phyloP scores from a whole-genome alignment of 2,113 vertebrate genomes.

The Toxotes chatareus region DNA sequence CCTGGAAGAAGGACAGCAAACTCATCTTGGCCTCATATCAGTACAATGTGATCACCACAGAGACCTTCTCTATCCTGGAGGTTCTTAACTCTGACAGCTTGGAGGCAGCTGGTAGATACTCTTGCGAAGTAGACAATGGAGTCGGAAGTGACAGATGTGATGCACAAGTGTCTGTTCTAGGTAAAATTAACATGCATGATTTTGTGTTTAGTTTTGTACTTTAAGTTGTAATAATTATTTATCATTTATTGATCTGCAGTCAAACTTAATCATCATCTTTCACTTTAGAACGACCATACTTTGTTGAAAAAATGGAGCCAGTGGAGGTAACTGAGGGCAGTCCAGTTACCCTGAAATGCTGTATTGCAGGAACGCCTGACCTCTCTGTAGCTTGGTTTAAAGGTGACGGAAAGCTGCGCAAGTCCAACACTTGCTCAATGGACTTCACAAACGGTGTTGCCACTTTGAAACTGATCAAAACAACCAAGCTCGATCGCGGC shows the following conservation, averaged over 20 bases:
- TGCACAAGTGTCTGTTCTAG: slow-evolving; percentile 84
- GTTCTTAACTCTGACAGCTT: slow-evolving; percentile 83
- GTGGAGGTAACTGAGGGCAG: slow-evolving; percentile 86
- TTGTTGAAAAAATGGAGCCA: slow-evolving; percentile 86
- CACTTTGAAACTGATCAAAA: slow-evolving; percentile 85
- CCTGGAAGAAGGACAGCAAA: slow-evolving; percentile 90
- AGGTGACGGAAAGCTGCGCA: slow-evolving; percentile 88
- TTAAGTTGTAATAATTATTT: neutral
- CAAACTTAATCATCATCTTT: slow-evolving; percentile 59
- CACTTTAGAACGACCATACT: slow-evolving; percentile 88
- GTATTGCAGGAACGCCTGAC: slow-evolving; percentile 89
- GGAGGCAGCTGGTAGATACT: slow-evolving; percentile 87
- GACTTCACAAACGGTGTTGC: slow-evolving; percentile 89
- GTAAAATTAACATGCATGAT: slow-evolving; percentile 75
- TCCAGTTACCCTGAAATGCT: slow-evolving; percentile 83
- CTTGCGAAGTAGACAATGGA: slow-evolving; percentile 89
- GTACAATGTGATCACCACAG: slow-evolving; percentile 77
- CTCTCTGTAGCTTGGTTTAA: slow-evolving; percentile 92
- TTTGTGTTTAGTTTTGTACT: neutral
- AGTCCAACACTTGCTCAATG: slow-evolving; percentile 88
- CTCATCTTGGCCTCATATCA: slow-evolving; percentile 84
- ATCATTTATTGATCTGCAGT: slow-evolving; percentile 10
- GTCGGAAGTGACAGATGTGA: slow-evolving; percentile 89
- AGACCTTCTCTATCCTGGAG: slow-evolving; percentile 88
- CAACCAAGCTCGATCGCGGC: slow-evolving; percentile 85